Evolutionary conservation across 35 echinoderm and acorn worm species (phyloP).

Genomic region (Ophioderma brevispina): DNA sequence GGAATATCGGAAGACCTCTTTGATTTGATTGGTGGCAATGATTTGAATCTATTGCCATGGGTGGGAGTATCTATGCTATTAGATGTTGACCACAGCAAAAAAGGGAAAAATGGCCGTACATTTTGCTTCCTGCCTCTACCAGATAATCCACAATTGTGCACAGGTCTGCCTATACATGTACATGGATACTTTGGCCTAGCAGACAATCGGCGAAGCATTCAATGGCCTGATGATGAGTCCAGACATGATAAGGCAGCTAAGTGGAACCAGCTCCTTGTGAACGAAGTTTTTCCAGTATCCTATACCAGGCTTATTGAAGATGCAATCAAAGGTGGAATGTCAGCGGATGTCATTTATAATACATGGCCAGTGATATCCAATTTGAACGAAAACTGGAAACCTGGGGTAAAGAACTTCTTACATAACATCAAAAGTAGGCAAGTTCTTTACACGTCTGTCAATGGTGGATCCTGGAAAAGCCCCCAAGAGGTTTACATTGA

Average conservation of each 20-base stretch:
- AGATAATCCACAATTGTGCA: conserved; percentile 36
- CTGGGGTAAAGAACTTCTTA: background rate
- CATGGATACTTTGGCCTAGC: conserved; percentile 94
- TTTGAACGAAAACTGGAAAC: background rate
- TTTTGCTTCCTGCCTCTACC: conserved; percentile 97
- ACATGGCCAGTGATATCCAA: background rate
- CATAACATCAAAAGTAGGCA: background rate
- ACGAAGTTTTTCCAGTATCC: conserved; percentile 67
- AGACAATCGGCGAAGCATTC: conserved; percentile 70
- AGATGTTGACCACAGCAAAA: background rate
- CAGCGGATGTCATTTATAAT: background rate
- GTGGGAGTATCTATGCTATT: conserved; percentile 67
- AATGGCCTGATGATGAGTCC: conserved; percentile 87
- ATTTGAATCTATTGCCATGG: conserved; percentile 65
- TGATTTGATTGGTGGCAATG: conserved; percentile 31
- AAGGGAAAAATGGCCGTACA: conserved; percentile 35
- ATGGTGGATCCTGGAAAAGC: conserved; percentile 30
- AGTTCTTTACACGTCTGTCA: background rate
- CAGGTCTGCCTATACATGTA: conserved; percentile 90
- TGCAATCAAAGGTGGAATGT: conserved; percentile 17
- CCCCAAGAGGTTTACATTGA: conserved; percentile 28
- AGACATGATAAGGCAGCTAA: conserved; percentile 53
- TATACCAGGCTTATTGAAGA: conserved; percentile 42
- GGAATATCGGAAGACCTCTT: conserved; percentile 15
- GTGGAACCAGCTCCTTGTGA: conserved; percentile 81